A percentile compares a stretch with the other conserved stretches of the same genome.
Evolutionary conservation across 2,113 vertebrate genomes (phyloP).

Genomic region (Corythaixoides concolor): DNA sequence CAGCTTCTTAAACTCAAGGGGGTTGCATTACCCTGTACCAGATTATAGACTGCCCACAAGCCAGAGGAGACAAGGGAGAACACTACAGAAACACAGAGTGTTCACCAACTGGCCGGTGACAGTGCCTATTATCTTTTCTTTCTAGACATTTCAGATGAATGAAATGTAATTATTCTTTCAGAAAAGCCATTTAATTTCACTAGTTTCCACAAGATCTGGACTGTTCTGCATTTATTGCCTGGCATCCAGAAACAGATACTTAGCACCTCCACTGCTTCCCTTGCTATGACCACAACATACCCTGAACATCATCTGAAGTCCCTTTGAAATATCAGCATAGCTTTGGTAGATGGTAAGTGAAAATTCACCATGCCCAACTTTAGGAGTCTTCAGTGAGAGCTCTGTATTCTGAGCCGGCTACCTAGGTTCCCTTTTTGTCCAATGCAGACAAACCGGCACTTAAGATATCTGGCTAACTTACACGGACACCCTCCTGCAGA

Average conservation of each 20-base stretch:
- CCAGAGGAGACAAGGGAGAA: neutral
- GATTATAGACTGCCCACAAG: neutral
- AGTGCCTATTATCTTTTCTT: neutral
- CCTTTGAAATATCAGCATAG: neutral
- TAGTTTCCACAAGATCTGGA: neutral
- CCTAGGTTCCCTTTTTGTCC: neutral
- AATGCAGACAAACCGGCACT: neutral
- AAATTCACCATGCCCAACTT: neutral
- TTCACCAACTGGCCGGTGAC: neutral
- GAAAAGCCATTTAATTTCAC: neutral
- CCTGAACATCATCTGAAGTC: neutral
- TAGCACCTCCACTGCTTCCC: neutral
- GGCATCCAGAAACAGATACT: neutral
- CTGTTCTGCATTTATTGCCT: neutral
- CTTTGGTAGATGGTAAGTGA: neutral
- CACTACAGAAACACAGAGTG: neutral
- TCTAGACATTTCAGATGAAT: neutral
- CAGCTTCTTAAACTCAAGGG: neutral
- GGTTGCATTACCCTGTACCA: neutral
- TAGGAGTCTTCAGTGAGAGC: neutral
- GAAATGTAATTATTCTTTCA: neutral
- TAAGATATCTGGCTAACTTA: neutral
- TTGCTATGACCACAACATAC: neutral
- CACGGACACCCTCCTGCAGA: neutral
- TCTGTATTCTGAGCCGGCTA: neutral